Evolutionary conservation across 2,113 vertebrate genomes (phyloP).

Genomic region (Carettochelys insculpta): DNA sequence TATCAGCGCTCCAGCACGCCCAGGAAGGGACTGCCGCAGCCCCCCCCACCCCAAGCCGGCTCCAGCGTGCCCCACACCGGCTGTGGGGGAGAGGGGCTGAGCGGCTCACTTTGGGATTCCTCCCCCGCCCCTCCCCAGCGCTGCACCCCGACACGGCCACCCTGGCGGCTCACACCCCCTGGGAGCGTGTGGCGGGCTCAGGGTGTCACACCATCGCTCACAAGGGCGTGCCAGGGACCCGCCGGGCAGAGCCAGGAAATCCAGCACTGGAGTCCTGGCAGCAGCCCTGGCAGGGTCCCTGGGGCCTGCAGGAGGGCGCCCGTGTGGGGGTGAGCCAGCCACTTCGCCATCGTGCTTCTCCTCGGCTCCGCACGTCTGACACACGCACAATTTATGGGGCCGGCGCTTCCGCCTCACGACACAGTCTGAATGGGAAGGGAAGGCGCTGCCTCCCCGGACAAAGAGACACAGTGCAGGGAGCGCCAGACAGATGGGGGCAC

Average conservation of each 20-base stretch:
- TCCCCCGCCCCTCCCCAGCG: too few species aligned
- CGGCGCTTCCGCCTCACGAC: constrained; percentile 60
- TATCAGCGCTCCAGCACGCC: constrained; percentile 40
- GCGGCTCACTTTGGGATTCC: neutral
- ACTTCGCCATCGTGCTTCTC: constrained; percentile 60
- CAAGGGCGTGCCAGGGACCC: neutral
- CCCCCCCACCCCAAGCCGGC: constrained; percentile 49
- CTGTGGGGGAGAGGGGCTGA: neutral
- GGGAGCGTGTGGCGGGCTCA: too few species aligned
- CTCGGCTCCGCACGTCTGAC: constrained; percentile 51
- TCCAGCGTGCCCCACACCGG: neutral
- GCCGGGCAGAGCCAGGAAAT: neutral
- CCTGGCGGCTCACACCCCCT: neutral
- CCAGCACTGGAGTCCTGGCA: too few species aligned
- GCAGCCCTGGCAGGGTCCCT: fast-evolving
- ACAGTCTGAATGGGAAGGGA: constrained; percentile 44
- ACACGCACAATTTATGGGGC: constrained; percentile 64
- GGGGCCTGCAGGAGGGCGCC: neutral
- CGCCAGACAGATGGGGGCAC: neutral
- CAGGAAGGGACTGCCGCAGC: constrained; percentile 66
- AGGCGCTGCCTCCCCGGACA: neutral
- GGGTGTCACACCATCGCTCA: fast-evolving
- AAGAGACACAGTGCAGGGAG: neutral
- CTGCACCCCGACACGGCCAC: neutral
- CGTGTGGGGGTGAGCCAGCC: neutral